Evolutionary conservation across 2,888 invertebrate species (phyloP).

Genomic region (Eupithecia subumbrata): DNA sequence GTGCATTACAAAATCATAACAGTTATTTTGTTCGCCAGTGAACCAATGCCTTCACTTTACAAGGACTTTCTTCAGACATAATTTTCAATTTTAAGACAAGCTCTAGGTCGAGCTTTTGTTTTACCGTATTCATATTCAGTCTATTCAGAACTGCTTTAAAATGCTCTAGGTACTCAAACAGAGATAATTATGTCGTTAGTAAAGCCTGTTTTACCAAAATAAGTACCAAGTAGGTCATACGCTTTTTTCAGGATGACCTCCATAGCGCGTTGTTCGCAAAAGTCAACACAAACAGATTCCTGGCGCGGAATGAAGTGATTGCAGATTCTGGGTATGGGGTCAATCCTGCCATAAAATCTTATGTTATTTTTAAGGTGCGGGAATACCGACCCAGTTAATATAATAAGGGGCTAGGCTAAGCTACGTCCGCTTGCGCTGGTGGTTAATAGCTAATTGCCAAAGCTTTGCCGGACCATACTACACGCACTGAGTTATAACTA

Average conservation of each 20-base stretch:
- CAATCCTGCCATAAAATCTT: background rate
- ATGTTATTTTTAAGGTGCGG: background rate
- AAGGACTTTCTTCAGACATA: slow-evolving; percentile 14
- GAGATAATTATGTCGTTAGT: background rate
- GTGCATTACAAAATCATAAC: slow-evolving; percentile 19
- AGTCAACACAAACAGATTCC: background rate
- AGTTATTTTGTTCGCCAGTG: slow-evolving; percentile 16
- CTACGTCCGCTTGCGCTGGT: background rate
- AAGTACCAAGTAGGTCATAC: background rate
- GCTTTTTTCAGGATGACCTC: background rate
- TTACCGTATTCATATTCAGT: background rate
- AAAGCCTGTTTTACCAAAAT: background rate
- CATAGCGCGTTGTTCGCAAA: background rate
- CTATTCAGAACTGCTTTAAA: background rate
- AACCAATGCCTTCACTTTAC: slow-evolving; percentile 30
- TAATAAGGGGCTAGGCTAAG: background rate
- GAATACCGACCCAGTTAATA: background rate
- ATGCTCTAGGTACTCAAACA: background rate
- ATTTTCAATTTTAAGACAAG: slow-evolving; percentile 7
- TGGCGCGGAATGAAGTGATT: background rate
- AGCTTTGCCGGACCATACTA: background rate
- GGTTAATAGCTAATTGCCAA: slow-evolving; percentile 7
- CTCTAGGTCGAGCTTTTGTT: slow-evolving; percentile 12
- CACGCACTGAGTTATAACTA: slow-evolving; percentile 8
- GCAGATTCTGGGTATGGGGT: background rate